Base-by-base conservation (phyloP, 1,140 invertebrate species). In the Andrena cerasifolii region DNA sequence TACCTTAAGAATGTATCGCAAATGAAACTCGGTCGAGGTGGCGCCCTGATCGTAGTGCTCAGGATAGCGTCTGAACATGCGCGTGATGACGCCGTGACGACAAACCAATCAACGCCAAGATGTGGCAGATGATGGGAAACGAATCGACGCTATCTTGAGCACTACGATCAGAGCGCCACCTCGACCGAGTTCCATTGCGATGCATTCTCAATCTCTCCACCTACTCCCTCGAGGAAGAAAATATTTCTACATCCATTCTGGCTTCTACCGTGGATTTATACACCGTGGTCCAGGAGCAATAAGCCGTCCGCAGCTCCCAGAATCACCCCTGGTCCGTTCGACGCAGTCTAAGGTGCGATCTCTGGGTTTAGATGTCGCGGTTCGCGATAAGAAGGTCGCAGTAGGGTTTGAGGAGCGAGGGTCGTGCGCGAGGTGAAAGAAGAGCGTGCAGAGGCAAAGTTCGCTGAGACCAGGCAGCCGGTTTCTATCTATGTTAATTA, bases 401-500 rank as follows among this genome's bases (percentile, higher is more conserved):
- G 63, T 18, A 18, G 47, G 61, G 26, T n/a, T 33, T 24, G 59
- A 28, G 16, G 12, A 16, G 33, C 16, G 28, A 14, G 21, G 58
- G 49, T n/a, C 28, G 31, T 43, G 40, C 40, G 4, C 21, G 16
- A 4, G 36, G 49, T 53, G 59, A 21, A 53, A 40, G 36, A n/a
- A 51, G 56, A 56, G n/a, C 31, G 66, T 24, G 43, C 21, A 10
- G 63, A 51, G 58, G 62, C 54, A 21, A 71, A 61, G 47, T 40
- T 58, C 21, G 26, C 43, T 31, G 56, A 12, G 58, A 70, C 63
- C 56, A 49, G 54, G 59, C 33, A 28, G 54, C 71, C 74, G 74
- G 63, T 86, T 82, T 84, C 85, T 87, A 87, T 87, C 85, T 87
- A 87, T 87, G 86, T 87, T 87, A 87, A 87, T 87, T 87, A 87